These are phyloP conservation scores for Masticophis lateralis DNA, from an alignment of 2,797 vertebrate genomes.

Conservation along the genomic window DNA sequence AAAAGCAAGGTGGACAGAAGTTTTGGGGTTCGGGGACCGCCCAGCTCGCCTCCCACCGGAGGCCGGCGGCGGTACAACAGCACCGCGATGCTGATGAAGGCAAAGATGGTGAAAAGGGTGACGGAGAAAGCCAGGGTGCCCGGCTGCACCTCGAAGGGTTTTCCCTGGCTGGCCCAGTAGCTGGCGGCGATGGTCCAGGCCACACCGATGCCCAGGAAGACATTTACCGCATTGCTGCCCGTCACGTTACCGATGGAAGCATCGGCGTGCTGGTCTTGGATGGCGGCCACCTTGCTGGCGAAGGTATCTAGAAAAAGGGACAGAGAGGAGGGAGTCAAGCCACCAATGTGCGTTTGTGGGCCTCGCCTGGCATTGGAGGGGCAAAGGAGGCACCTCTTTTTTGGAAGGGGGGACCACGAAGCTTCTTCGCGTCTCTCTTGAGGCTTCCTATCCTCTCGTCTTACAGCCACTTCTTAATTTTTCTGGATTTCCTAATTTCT, in stretches of 20 bases:
- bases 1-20: slow-evolving; percentile 78
- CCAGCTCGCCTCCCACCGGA: slow-evolving; percentile 77
- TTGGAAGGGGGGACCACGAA: accelerated
- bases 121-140: slow-evolving; percentile 85
- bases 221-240: slow-evolving; percentile 85
- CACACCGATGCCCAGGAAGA: slow-evolving; percentile 85
- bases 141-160: slow-evolving; percentile 74
- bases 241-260: slow-evolving; percentile 88
- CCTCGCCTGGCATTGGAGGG: neutral
- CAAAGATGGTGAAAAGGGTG: slow-evolving; percentile 84
- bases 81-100: slow-evolving; percentile 69
- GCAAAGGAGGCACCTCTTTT: neutral
- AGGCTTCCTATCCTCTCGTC: neutral
- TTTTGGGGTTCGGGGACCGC: slow-evolving; percentile 81
- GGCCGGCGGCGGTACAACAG: slow-evolving; percentile 82
- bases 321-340: neutral
- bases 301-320: slow-evolving; percentile 75
- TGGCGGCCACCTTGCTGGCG: slow-evolving; percentile 85
- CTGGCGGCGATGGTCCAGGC: slow-evolving; percentile 85
- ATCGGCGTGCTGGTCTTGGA: slow-evolving; percentile 85
- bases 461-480: neutral
- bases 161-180: slow-evolving; percentile 78
- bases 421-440: neutral
- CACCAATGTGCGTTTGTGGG: neutral
- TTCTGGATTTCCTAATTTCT: neutral